Evolutionary conservation across 1,140 invertebrate species (phyloP), one percentile per base, ranked within the genome.

Genomic region (Glossosoma conforme): DNA sequence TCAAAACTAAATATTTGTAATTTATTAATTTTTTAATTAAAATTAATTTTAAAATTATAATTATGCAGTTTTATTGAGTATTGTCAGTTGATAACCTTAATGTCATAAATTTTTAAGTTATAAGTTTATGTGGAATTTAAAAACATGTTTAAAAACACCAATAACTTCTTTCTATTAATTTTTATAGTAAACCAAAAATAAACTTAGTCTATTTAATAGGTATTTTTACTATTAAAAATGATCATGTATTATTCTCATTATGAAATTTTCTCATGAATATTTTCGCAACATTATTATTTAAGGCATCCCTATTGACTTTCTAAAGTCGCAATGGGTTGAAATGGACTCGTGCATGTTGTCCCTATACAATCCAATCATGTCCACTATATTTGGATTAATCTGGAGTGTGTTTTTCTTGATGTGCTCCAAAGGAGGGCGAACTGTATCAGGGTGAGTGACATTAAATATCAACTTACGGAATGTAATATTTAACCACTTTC

Each of bases 351-450:
- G 72, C 44, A 65, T 66, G 25, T 50, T 70, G 13, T 65, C 72
- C 0, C 68, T 66, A 0, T 72, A 66, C 45, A 68, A 72, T 11
- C 72, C 70, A 0, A 58, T 74, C 11, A 56, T 72, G 3, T 74
- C 69, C 0, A 64, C 66, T 2, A 70, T 74, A 32, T 72, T 67
- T 32, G 68, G 69, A 0, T 63, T 74, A 0, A 65, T 74, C n/a
- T 74, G 72, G 70, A 69, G 65, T 0, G 69, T 68, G 2, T 70
- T 74, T 64, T 72, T 72, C 41, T 59, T 72, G 4, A 74, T 74
- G 71, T 72, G 68, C 43, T 66, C 66, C 0, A 60, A 66, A 0
- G 67, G 69, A 4, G 68, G 66, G 38, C 51, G 63, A 22, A 65
- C 66, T 1, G 52, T 65, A 10, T 67, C 68, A 22, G 70, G 70